A percentile compares a stretch with the other conserved stretches of the same genome.
These are phyloP conservation scores for Drosophila mercatorum DNA, from an alignment of 2,888 invertebrate species.

Conservation along the genomic window DNA sequence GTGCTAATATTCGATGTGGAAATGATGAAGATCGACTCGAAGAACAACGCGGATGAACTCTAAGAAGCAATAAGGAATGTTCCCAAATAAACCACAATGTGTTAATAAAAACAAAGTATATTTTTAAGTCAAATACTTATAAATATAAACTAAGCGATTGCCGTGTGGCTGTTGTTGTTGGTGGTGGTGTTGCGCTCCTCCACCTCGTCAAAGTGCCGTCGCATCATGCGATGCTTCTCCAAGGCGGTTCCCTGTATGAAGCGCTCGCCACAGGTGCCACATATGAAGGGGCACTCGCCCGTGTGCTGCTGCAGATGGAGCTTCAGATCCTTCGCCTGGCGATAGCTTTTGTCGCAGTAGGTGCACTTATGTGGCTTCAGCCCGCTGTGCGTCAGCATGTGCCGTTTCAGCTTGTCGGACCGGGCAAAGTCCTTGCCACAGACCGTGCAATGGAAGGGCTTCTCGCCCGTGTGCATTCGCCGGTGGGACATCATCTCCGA, in stretches of 20 bases:
- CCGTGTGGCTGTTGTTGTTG: constrained; percentile 5
- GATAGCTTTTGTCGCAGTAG: constrained; percentile 85
- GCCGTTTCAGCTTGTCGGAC: constrained; percentile 85
- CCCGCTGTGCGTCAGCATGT: constrained; percentile 86
- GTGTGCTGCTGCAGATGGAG: constrained; percentile 89
- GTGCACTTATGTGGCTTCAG: constrained; percentile 87
- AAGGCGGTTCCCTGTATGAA: constrained; percentile 88
- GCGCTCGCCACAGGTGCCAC: constrained; percentile 78
- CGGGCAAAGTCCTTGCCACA: constrained; percentile 87
- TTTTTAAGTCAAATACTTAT: constrained; percentile 18
- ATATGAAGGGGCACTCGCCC: constrained; percentile 84
- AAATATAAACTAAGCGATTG: constrained; percentile 13
- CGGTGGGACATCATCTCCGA: constrained; percentile 88
- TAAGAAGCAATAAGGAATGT: constrained; percentile 18
- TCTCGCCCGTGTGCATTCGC: constrained; percentile 88
- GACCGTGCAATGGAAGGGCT: constrained; percentile 87
- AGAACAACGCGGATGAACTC: constrained; percentile 83
- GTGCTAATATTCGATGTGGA: constrained; percentile 93
- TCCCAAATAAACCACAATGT: not conserved
- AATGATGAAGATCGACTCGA: constrained; percentile 90
- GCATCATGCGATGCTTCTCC: constrained; percentile 88
- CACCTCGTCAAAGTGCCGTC: constrained; percentile 76
- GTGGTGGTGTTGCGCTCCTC: constrained; percentile 42
- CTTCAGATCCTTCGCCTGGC: constrained; percentile 89
- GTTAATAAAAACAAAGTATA: constrained; percentile 30